A percentile compares a stretch with the other conserved stretches of the same genome.
Evolutionary conservation across 2,797 vertebrate genomes (phyloP).

Genomic region (Brotula barbata): DNA sequence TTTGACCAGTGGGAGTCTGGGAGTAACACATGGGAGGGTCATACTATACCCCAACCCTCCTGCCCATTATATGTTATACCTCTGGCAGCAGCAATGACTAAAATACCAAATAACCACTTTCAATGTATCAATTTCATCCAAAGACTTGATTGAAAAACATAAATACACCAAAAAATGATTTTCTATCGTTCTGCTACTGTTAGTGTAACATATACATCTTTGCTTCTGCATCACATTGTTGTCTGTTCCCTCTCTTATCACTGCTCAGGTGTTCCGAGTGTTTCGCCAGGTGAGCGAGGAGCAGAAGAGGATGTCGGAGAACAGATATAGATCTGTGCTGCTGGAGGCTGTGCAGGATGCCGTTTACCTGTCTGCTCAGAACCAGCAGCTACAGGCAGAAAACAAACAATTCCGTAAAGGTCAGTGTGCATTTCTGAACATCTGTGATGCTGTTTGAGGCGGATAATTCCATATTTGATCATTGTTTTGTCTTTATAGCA

Average conservation of each 20-base stretch:
- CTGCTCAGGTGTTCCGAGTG: conserved; percentile 80
- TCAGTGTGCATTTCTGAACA: conserved; percentile 12
- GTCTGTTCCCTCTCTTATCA: not conserved
- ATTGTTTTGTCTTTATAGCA: conserved; percentile 50
- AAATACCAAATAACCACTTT: too few species aligned
- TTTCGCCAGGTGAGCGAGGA: conserved; percentile 81
- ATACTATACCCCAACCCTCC: too few species aligned
- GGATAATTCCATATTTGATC: not conserved
- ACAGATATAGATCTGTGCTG: conserved; percentile 75
- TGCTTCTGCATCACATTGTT: too few species aligned
- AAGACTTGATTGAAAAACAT: too few species aligned
- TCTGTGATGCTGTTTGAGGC: not conserved
- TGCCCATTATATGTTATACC: too few species aligned
- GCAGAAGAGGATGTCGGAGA: conserved; percentile 75
- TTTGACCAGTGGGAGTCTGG: too few species aligned
- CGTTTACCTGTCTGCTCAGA: conserved; percentile 76
- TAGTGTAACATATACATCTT: too few species aligned
- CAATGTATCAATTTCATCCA: too few species aligned
- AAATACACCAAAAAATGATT: too few species aligned
- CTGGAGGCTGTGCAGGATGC: conserved; percentile 81
- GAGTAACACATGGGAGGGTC: too few species aligned
- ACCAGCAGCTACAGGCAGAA: conserved; percentile 78
- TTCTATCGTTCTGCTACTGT: too few species aligned
- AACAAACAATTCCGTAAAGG: conserved; percentile 74
- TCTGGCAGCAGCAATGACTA: too few species aligned